These are phyloP conservation scores for Mus spretus DNA, from an alignment of 2,797 vertebrate species.

Conservation along the genomic window DNA sequence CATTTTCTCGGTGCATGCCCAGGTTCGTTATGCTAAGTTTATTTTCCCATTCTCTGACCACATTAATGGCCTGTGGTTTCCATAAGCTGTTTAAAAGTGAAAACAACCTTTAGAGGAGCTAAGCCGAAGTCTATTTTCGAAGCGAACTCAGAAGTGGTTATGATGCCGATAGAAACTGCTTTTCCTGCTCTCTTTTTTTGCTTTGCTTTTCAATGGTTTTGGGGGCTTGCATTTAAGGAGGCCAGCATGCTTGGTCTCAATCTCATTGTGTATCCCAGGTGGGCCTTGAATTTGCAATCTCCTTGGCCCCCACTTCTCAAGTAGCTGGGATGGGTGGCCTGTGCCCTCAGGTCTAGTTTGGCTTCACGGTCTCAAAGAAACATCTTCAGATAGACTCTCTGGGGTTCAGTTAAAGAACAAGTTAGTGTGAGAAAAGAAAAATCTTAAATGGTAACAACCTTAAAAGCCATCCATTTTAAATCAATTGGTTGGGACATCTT, in stretches of 20 bases:
- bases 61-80: not conserved
- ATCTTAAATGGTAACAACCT: not conserved
- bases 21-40: not conserved
- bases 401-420: not conserved
- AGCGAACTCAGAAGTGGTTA: not conserved
- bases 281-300: not conserved
- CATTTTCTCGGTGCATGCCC: accelerated
- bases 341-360: not conserved
- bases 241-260: not conserved
- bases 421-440: not conserved
- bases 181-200: not conserved
- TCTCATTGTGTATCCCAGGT: not conserved
- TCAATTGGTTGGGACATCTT: no score
- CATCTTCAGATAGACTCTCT: not conserved
- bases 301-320: not conserved
- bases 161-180: not conserved
- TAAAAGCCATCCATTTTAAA: not conserved
- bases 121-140: not conserved
- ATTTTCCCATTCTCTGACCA: constrained; percentile 24
- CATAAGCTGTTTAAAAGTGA: constrained; percentile 43
- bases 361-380: not conserved
- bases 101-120: constrained; percentile 28
- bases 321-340: not conserved
- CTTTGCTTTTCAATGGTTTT: not conserved
- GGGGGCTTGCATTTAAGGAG: not conserved